Percentiles rank a stretch among this genome's conserved stretches.
These are phyloP conservation scores for Sigmodon hispidus DNA, from an alignment of 2,113 vertebrate genomes.

Conservation along the genomic window DNA sequence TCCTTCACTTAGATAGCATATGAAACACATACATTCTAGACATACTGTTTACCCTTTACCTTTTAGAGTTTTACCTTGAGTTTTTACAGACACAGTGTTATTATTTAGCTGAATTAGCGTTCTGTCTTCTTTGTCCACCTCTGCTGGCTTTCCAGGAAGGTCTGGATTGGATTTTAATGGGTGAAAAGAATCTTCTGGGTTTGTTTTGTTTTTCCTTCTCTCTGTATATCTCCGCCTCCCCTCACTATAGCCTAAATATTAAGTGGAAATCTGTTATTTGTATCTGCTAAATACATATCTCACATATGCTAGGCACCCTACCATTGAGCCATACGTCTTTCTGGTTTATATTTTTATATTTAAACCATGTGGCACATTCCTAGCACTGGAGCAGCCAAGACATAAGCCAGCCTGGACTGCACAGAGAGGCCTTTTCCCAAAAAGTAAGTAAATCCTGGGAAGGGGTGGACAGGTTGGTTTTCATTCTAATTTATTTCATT, in stretches of 20 bases:
- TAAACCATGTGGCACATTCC: not conserved
- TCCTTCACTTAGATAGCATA: not conserved
- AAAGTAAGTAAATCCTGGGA: not conserved
- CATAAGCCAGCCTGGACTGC: not conserved
- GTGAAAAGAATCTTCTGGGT: not conserved
- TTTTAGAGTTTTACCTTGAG: not conserved
- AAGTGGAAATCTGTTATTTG: conserved; percentile 19
- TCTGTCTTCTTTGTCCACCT: not conserved
- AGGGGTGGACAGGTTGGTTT: not conserved
- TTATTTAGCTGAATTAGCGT: not conserved
- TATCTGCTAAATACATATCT: not conserved
- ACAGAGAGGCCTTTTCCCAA: not conserved
- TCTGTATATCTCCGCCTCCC: not conserved
- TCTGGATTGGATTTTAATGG: not conserved
- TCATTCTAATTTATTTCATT: not conserved
- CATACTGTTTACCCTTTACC: not conserved
- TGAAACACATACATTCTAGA: not conserved
- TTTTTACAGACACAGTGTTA: not conserved
- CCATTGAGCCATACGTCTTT: not conserved
- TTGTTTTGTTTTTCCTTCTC: not conserved
- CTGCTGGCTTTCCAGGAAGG: not conserved
- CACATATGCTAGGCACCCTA: not conserved
- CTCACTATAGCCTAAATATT: not conserved
- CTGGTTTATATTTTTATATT: conserved; percentile 6
- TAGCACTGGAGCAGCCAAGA: not conserved